These are phyloP conservation scores for Zeus faber DNA, from an alignment of 2,113 vertebrate species.

Conservation along the genomic window DNA sequence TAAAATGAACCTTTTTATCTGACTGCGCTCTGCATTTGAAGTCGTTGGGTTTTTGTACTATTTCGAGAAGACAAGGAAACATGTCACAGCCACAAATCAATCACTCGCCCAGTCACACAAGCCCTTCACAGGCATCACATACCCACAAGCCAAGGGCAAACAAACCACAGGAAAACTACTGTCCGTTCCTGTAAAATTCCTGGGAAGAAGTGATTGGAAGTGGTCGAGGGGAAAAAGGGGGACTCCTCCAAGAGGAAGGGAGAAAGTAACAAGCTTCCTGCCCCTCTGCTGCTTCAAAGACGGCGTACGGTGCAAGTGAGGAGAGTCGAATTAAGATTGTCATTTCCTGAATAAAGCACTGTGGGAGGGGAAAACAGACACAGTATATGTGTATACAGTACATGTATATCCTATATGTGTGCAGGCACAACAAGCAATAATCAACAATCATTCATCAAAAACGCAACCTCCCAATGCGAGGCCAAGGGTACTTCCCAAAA, in stretches of 20 bases:
- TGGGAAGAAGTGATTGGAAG: conserved; percentile 26
- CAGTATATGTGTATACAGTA: background rate
- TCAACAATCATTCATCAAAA: too few relatives aligned
- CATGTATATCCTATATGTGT: background rate
- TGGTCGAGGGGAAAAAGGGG: conserved; percentile 15
- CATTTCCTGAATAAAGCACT: conserved; percentile 33
- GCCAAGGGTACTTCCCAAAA: conserved; percentile 26
- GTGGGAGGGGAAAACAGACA: conserved; percentile 27
- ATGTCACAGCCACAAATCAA: background rate
- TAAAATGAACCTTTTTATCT: too few relatives aligned
- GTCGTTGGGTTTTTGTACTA: too few relatives aligned
- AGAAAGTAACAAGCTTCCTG: conserved; percentile 60
- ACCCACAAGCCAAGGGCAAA: conserved; percentile 3
- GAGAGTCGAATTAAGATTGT: conserved; percentile 18
- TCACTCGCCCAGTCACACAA: conserved; percentile 12
- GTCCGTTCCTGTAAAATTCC: conserved; percentile 33
- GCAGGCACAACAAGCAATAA: too few relatives aligned
- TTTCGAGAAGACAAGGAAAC: conserved; percentile 10
- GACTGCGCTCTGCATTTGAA: too few relatives aligned
- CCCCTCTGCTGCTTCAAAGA: conserved; percentile 41
- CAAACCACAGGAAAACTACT: conserved; percentile 30
- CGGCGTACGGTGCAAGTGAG: conserved; percentile 19
- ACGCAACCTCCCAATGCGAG: conserved; percentile 28
- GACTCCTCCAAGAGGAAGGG: conserved; percentile 50
- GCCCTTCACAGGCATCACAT: conserved; percentile 7